These are phyloP conservation scores for Lemur catta DNA, from an alignment of 2,797 vertebrate species.

Conservation along the genomic window DNA sequence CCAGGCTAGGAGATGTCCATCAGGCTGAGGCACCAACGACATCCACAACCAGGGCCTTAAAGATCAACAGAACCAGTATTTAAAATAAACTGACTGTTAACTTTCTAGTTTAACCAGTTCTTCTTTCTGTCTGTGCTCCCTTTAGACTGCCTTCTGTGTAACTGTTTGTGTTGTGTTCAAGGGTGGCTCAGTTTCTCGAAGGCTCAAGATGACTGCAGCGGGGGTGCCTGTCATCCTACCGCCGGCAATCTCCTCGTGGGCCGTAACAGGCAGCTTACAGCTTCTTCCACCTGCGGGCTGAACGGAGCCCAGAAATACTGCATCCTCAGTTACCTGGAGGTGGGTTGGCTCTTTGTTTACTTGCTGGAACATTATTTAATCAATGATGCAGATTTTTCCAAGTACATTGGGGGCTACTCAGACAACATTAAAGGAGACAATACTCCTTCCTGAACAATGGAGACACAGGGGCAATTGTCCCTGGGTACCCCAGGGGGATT, in stretches of 20 bases:
- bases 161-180: conserved; percentile 66
- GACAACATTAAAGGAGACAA: background rate
- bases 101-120: conserved; percentile 30
- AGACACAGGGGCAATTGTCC: background rate
- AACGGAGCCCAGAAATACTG: conserved; percentile 89
- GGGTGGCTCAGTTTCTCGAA: conserved; percentile 78
- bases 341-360: conserved; percentile 77
- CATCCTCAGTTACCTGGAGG: conserved; percentile 93
- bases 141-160: conserved; percentile 9
- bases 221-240: conserved; percentile 84
- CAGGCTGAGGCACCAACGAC: background rate
- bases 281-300: conserved; percentile 91
- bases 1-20: background rate
- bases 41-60: background rate
- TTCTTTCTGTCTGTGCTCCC: conserved; percentile 44
- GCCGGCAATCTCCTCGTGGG: conserved; percentile 90
- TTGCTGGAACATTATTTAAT: background rate
- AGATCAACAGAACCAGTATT: background rate
- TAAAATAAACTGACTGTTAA: conserved; percentile 39
- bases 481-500: background rate
- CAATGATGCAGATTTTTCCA: background rate
- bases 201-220: conserved; percentile 83
- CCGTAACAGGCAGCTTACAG: conserved; percentile 85
- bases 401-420: background rate
- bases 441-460: background rate